Percentiles rank a stretch among this genome's conserved stretches.
phyloP scores from a whole-genome alignment of 2,797 vertebrate species.

The Psittacula echo region DNA sequence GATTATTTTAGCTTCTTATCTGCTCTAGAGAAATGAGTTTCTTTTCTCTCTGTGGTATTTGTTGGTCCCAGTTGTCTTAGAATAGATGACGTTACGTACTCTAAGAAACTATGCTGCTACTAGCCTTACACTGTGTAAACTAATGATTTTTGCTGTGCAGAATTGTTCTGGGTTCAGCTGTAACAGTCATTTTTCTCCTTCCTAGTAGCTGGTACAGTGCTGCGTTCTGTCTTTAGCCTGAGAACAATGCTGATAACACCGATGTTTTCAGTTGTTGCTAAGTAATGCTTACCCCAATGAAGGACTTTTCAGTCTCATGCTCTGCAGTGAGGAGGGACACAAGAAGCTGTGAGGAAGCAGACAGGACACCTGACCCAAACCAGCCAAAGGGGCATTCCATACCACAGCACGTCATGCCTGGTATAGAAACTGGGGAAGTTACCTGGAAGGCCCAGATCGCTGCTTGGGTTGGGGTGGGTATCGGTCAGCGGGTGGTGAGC shows the following conservation, averaged over 20 bases:
- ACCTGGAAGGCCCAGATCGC: not conserved
- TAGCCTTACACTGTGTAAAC: not conserved
- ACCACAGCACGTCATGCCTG: not conserved
- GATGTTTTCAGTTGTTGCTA: not conserved
- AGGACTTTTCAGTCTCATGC: not conserved
- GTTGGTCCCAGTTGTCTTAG: not conserved
- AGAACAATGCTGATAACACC: not conserved
- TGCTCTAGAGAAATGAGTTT: not conserved
- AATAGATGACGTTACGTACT: not conserved
- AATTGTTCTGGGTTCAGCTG: not conserved
- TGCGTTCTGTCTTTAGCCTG: not conserved
- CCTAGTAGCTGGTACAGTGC: not conserved
- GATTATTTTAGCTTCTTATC: not conserved
- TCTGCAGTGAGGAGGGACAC: not conserved
- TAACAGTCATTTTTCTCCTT: not conserved
- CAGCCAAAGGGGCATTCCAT: not conserved
- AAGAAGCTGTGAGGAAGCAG: not conserved
- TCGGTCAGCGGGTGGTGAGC: not conserved
- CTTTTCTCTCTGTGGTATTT: not conserved
- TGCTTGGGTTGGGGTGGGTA: not conserved
- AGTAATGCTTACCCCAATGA: not conserved
- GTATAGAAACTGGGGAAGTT: not conserved
- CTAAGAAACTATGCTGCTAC: not conserved
- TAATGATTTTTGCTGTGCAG: not conserved
- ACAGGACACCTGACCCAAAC: not conserved